Evolutionary conservation across 2,888 invertebrate species (phyloP).

Genomic region (Eulithis testata): DNA sequence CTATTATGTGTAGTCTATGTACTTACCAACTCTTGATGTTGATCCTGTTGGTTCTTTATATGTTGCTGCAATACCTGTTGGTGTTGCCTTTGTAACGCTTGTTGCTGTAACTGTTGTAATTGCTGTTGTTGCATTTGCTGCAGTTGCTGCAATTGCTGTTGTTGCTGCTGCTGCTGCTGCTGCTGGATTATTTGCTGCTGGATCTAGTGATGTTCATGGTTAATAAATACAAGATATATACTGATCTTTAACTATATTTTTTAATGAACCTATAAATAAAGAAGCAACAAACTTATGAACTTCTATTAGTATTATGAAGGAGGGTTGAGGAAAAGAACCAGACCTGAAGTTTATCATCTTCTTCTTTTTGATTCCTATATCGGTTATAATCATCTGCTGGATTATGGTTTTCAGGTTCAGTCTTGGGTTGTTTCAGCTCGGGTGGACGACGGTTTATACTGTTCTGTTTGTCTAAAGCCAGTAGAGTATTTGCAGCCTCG

Average conservation of each 20-base stretch:
- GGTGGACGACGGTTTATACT: slow-evolving; percentile 71
- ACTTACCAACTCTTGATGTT: slow-evolving; percentile 70
- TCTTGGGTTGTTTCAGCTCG: slow-evolving; percentile 71
- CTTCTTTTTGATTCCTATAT: slow-evolving; percentile 75
- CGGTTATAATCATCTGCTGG: slow-evolving; percentile 69
- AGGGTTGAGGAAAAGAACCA: slow-evolving; percentile 12
- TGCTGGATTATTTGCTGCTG: slow-evolving; percentile 81
- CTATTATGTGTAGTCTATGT: not conserved
- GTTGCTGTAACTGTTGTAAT: slow-evolving; percentile 63
- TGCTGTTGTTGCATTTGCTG: slow-evolving; percentile 68
- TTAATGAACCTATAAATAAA: not conserved
- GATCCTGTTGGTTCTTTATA: slow-evolving; percentile 83
- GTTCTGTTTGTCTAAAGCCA: slow-evolving; percentile 87
- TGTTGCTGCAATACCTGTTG: slow-evolving; percentile 85
- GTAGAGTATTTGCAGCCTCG: slow-evolving; percentile 87
- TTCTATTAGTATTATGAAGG: not conserved
- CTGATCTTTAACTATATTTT: too few species aligned
- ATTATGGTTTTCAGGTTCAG: slow-evolving; percentile 67
- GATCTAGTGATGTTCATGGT: slow-evolving; percentile 51
- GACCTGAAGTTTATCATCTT: slow-evolving; percentile 79
- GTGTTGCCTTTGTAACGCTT: slow-evolving; percentile 67
- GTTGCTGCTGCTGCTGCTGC: slow-evolving; percentile 54
- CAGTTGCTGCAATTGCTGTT: slow-evolving; percentile 62
- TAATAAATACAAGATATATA: not conserved
- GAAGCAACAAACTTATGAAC: slow-evolving; percentile 1